Evolutionary conservation across 1,140 invertebrate species (phyloP), one percentile per base, ranked within the genome.

Genomic region (Capitella teleta): DNA sequence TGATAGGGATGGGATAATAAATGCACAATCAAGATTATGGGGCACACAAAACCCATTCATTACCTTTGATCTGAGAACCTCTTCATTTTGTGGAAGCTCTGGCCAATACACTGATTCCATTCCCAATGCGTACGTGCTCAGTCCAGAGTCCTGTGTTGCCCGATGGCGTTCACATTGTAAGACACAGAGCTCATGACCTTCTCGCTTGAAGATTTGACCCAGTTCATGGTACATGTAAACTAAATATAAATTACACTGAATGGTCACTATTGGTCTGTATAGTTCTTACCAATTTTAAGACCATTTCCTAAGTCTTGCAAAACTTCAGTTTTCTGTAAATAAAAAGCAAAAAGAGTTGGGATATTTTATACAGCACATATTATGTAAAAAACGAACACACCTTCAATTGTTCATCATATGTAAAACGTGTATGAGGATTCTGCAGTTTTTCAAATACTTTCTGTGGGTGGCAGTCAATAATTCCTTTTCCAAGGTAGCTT

Each of bases 361-460:
- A 8, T 32, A 32, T 8, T 32, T 32, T 32, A 8, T 10, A 8
- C 8, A n/a, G 30, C 30, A 32, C n/a, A 10, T n/a, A 32, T 32
- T n/a, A 32, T n/a, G 30, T 46, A 28, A 30, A 21, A 51, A 21
- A 8, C 40, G 1, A 53, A 28, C 26, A 42, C 56, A 67, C 66
- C 63, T 68, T 68, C 14, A 68, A 51, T 34, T 57, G 61, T 28
- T 68, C 66, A 61, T 68, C 66, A 60, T 68, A 68, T 12, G 64
- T 64, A 48, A 67, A 68, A 36, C 61, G 55, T 12, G 63, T 68
- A n/a, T 62, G 54, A 14, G 66, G 66, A 54, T 68, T 68, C 28
- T 57, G 49, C 4, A 68, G 49, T 12, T 62, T 59, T 42, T 67
- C 62, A 56, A 61, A 64, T 3, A 68, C 66, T 37, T 54, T 58